phyloP scores from a whole-genome alignment of 2,888 invertebrate species.

The Heliconius ismenius region DNA sequence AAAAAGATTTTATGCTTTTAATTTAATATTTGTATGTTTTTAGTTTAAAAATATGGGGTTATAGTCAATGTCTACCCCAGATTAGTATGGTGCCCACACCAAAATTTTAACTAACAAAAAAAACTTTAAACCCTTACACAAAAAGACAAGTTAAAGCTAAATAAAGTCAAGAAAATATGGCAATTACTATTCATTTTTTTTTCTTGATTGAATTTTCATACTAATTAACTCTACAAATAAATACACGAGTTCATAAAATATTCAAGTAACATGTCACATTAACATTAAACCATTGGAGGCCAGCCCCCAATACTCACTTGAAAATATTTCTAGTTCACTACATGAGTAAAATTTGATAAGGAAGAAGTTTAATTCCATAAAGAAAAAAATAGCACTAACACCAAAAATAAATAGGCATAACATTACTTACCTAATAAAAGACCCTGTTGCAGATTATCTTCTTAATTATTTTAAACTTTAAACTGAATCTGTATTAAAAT shows the following conservation, averaged over 20 bases:
- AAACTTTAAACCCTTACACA: no score
- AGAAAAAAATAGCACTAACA: background rate
- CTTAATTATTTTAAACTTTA: background rate
- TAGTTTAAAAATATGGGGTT: background rate
- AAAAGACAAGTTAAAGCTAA: slow-evolving; percentile 1
- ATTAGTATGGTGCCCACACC: background rate
- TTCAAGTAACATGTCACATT: no score
- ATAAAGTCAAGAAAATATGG: background rate
- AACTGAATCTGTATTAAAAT: background rate
- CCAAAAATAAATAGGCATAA: background rate
- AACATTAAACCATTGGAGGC: no score
- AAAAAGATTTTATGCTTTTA: no score
- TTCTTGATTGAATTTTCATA: background rate
- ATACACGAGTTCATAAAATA: no score
- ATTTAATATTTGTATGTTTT: no score
- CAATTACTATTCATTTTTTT: background rate
- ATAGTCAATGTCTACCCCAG: background rate
- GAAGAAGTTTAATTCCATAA: no score
- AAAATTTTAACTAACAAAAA: background rate
- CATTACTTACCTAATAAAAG: slow-evolving; percentile 4
- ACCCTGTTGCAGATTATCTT: background rate
- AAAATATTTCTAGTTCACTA: no score
- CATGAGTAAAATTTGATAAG: no score
- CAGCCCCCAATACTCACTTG: no score
- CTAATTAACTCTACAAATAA: no score